A percentile compares a stretch with the other conserved stretches of the same genome.
These are phyloP conservation scores for Polydesmus complanatus DNA, from an alignment of 2,888 invertebrate species.

Conservation along the genomic window DNA sequence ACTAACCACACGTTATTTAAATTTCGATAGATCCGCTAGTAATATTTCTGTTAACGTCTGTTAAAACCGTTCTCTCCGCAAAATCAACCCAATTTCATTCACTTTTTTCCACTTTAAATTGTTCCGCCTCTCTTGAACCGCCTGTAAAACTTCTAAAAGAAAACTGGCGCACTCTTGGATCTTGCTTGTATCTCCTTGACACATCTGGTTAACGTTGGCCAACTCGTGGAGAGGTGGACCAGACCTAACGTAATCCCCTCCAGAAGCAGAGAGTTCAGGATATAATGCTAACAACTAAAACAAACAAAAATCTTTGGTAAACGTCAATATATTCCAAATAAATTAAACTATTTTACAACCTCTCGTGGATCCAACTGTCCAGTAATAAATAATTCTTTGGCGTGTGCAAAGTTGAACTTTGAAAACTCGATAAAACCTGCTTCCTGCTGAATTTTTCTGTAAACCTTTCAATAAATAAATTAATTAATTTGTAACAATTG, in stretches of 20 bases:
- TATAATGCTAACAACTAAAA: slow-evolving; percentile 36
- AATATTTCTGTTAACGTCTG: no score
- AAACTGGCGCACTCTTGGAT: slow-evolving; percentile 31
- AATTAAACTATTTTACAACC: no score
- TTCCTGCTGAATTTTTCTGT: slow-evolving; percentile 33
- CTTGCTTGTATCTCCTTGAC: slow-evolving; percentile 27
- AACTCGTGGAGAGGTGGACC: slow-evolving; percentile 37
- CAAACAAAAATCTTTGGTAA: no score
- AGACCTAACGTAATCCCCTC: slow-evolving; percentile 32
- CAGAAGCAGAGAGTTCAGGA: slow-evolving; percentile 33
- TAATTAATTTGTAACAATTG: neutral
- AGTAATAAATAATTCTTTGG: slow-evolving; percentile 32
- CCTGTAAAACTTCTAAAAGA: slow-evolving; percentile 31
- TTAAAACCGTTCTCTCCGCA: no score
- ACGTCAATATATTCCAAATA: no score
- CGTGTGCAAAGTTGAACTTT: slow-evolving; percentile 35
- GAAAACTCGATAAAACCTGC: slow-evolving; percentile 39
- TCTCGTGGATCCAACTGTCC: slow-evolving; percentile 36
- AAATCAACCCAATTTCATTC: no score
- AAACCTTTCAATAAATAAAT: slow-evolving; percentile 25
- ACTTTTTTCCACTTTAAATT: slow-evolving; percentile 28
- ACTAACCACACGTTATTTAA: no score
- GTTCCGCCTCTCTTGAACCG: slow-evolving; percentile 27
- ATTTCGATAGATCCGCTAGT: no score
- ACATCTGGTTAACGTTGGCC: slow-evolving; percentile 34